phyloP scores from a whole-genome alignment of 2,888 invertebrate species.

The Papilio demoleus region DNA sequence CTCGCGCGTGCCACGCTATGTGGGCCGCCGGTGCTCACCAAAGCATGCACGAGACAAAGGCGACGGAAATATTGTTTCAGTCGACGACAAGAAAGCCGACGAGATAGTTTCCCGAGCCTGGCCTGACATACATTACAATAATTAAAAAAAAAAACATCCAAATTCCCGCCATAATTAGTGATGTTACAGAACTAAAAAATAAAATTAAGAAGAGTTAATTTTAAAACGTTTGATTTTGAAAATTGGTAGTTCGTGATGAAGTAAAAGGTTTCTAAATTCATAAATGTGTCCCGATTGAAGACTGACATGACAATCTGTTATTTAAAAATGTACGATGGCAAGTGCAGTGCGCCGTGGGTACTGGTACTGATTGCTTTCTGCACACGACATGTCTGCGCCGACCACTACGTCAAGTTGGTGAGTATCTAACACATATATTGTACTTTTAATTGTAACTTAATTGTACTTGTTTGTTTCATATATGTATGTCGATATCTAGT shows the following conservation, averaged over 20 bases:
- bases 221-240: constrained; percentile 6
- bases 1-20: constrained; percentile 66
- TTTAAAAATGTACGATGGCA: constrained; percentile 59
- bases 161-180: constrained; percentile 40
- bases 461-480: not conserved
- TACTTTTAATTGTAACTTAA: not conserved
- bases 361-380: constrained; percentile 70
- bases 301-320: constrained; percentile 52
- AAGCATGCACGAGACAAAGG: constrained; percentile 79
- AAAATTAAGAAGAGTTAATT: not conserved
- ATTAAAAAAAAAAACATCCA: constrained; percentile 40
- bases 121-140: constrained; percentile 37
- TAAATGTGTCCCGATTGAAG: constrained; percentile 45
- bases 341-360: constrained; percentile 51
- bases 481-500: no score
- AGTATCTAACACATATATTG: constrained; percentile 51
- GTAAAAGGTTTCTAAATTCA: constrained; percentile 36
- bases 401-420: constrained; percentile 78
- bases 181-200: not conserved
- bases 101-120: constrained; percentile 66
- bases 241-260: constrained; percentile 34
- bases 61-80: constrained; percentile 76
- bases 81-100: constrained; percentile 74
- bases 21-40: constrained; percentile 67
- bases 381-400: constrained; percentile 66